A percentile compares a stretch with the other conserved stretches of the same genome.
These are phyloP conservation scores for Phyto melanocephala DNA, from an alignment of 2,888 invertebrate species.

Conservation along the genomic window DNA sequence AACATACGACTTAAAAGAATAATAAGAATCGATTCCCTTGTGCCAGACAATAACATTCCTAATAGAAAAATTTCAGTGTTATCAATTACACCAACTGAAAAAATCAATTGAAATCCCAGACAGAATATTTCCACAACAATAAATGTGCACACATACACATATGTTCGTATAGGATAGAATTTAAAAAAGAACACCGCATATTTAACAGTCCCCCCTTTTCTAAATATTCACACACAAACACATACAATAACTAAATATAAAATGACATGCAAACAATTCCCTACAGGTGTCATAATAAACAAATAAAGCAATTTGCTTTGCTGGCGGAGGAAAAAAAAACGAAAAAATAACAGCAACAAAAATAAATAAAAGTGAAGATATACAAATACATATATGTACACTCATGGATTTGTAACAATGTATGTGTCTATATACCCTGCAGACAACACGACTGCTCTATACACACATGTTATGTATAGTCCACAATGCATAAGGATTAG, in stretches of 20 bases:
- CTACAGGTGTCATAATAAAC: conserved; percentile 61
- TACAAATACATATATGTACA: neutral
- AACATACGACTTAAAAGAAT: no score
- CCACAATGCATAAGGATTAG: no score
- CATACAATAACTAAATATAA: neutral
- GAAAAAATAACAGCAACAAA: neutral
- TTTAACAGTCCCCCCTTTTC: neutral
- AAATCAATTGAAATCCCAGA: neutral
- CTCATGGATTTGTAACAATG: no score
- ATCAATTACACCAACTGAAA: conserved; percentile 37
- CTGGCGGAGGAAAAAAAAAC: neutral
- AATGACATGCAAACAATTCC: conserved; percentile 53
- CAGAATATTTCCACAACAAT: neutral
- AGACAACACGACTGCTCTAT: no score
- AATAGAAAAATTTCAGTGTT: conserved; percentile 29
- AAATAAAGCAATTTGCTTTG: conserved; percentile 56
- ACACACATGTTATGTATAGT: no score
- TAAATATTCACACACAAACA: neutral
- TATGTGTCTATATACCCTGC: no score
- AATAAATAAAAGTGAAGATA: neutral
- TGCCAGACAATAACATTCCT: conserved; percentile 20
- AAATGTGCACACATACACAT: no score
- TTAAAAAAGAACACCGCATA: neutral
- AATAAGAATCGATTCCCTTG: neutral
- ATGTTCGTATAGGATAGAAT: neutral